Evolutionary conservation across 1,140 invertebrate genomes (phyloP).

Genomic region (Aphelenchoides fujianensis): DNA sequence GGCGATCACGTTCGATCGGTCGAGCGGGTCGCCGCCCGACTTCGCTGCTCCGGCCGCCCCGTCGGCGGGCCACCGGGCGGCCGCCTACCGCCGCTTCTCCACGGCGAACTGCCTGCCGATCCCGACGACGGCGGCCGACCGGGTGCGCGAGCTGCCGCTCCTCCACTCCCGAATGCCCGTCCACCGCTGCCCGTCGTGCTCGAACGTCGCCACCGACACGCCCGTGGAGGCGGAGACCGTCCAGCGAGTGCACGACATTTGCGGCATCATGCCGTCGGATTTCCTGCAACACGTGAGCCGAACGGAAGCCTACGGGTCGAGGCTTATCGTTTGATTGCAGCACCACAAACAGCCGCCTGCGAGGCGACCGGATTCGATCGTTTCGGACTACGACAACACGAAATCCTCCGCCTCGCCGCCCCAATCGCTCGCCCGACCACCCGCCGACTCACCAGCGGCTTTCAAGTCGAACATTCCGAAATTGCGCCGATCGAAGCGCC

Average conservation of each 20-base stretch:
- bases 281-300: conserved; percentile 17
- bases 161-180: conserved; percentile 22
- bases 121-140: background rate
- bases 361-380: background rate
- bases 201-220: conserved; percentile 10
- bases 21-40: background rate
- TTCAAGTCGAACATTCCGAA: background rate
- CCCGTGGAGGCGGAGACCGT: conserved; percentile 1
- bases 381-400: conserved; percentile 7
- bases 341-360: background rate
- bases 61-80: background rate
- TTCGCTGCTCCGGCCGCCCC: no score
- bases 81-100: conserved; percentile 6
- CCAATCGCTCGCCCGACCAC: background rate
- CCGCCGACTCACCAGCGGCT: background rate
- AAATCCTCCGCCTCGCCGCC: background rate
- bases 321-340: conserved; percentile 4
- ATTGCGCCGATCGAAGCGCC: background rate
- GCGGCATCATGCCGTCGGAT: conserved; percentile 25
- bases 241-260: conserved; percentile 18
- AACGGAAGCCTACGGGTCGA: no score
- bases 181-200: conserved; percentile 22
- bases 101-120: conserved; percentile 16
- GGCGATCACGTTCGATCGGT: conserved; percentile 9
- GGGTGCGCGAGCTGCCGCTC: background rate